A percentile compares a stretch with the other conserved stretches of the same genome.
These are phyloP conservation scores for Babyrousa celebensis DNA, from an alignment of 2,797 vertebrate species.

Conservation along the genomic window DNA sequence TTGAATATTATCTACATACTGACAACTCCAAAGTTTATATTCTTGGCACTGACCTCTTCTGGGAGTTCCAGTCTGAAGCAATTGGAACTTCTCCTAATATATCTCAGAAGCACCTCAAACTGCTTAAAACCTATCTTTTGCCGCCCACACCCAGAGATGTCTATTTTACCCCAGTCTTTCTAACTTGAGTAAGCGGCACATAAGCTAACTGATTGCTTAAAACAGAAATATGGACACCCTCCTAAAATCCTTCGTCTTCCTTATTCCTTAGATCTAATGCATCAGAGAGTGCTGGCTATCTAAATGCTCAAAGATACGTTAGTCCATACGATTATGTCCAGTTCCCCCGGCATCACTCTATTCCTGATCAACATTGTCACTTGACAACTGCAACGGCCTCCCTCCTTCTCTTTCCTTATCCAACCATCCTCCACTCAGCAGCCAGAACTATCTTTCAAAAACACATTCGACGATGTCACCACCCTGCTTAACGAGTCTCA, in stretches of 20 bases:
- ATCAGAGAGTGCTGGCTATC: neutral
- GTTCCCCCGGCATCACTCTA: neutral
- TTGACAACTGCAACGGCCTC: neutral
- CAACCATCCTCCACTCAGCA: neutral
- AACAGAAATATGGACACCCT: neutral
- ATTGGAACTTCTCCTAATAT: neutral
- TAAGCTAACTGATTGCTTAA: neutral
- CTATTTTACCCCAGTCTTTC: neutral
- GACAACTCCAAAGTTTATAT: neutral
- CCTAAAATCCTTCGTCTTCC: neutral
- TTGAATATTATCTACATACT: neutral
- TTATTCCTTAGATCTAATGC: neutral
- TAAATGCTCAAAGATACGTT: constrained; percentile 58
- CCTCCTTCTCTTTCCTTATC: neutral
- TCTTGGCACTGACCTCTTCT: neutral
- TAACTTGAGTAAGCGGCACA: neutral
- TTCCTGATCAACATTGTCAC: neutral
- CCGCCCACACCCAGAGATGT: neutral
- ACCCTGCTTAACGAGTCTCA: neutral
- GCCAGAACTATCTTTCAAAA: constrained; percentile 13
- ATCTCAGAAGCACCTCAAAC: neutral
- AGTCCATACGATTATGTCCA: neutral
- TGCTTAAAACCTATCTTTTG: constrained; percentile 12
- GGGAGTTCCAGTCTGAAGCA: neutral
- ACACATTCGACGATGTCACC: neutral